Percentiles rank a stretch among this genome's conserved stretches.
Evolutionary conservation across 2,113 vertebrate species (phyloP).

Genomic region (Emydura subglobosa): DNA sequence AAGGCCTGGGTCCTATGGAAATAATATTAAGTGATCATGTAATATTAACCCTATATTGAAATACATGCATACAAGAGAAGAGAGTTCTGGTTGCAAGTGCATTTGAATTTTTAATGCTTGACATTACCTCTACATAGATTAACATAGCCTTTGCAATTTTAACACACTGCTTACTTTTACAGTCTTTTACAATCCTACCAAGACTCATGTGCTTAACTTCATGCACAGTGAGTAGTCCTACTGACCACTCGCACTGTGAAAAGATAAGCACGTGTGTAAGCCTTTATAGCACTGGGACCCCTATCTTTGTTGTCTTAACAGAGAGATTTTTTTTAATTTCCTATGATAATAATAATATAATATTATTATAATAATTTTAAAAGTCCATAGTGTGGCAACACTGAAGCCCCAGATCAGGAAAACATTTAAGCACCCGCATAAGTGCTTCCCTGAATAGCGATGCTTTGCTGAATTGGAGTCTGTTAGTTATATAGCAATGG

Average conservation of each 20-base stretch:
- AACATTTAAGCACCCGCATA: neutral
- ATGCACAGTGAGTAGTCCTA: neutral
- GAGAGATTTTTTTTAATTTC: neutral
- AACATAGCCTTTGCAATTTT: neutral
- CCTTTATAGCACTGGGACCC: neutral
- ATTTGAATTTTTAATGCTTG: neutral
- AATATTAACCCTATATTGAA: neutral
- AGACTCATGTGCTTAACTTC: neutral
- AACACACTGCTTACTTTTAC: neutral
- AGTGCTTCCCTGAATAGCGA: neutral
- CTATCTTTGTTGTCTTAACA: neutral
- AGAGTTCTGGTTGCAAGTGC: neutral
- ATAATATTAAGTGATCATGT: neutral
- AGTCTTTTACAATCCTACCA: neutral
- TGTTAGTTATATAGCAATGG: neutral
- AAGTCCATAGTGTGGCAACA: neutral
- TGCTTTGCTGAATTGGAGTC: neutral
- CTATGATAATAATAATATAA: neutral
- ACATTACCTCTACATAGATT: neutral
- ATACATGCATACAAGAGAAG: rapidly evolving
- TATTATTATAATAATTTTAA: neutral
- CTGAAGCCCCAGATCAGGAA: neutral
- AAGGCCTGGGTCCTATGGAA: neutral
- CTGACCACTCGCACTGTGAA: rapidly evolving
- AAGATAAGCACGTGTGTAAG: neutral